A percentile compares a stretch with the other conserved stretches of the same genome.
These are phyloP conservation scores for Eupristina koningsbergeri DNA, from an alignment of 1,140 invertebrate genomes.

Conservation along the genomic window DNA sequence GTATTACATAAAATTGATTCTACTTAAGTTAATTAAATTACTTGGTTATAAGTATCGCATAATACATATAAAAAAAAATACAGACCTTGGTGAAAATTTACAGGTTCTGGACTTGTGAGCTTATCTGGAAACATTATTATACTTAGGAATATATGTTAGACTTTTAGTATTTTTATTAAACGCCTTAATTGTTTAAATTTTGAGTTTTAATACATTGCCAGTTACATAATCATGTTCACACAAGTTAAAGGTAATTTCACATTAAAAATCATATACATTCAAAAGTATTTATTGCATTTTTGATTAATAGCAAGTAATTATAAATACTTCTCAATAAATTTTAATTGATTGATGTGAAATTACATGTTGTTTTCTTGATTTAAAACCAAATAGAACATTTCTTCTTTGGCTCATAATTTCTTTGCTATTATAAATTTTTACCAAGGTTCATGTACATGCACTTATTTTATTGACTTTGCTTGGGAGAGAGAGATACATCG, in stretches of 20 bases:
- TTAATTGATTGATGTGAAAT: not conserved
- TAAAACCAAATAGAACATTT: constrained; percentile 1
- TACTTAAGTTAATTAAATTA: constrained; percentile 69
- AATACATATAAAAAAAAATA: constrained; percentile 45
- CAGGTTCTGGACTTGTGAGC: constrained; percentile 10
- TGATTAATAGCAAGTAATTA: not conserved
- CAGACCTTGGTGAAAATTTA: constrained; percentile 40
- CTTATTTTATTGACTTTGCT: constrained; percentile 50
- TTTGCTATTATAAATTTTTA: constrained; percentile 30
- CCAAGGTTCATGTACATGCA: constrained; percentile 41
- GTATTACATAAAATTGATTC: constrained; percentile 68
- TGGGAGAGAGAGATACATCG: constrained; percentile 49
- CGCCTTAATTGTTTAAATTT: not conserved
- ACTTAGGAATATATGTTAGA: not conserved
- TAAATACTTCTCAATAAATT: not conserved
- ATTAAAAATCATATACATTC: not conserved
- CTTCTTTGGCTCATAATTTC: constrained; percentile 22
- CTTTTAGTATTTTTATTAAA: not conserved
- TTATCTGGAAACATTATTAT: constrained; percentile 10
- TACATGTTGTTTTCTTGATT: not conserved
- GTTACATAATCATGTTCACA: not conserved
- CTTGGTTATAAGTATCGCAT: constrained; percentile 57
- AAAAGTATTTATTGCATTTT: not conserved
- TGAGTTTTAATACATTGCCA: not conserved
- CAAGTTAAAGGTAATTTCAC: not conserved